Percentiles rank a stretch among this genome's conserved stretches.
These are phyloP conservation scores for Zophobas morio DNA, from an alignment of 1,140 invertebrate genomes.

Conservation along the genomic window DNA sequence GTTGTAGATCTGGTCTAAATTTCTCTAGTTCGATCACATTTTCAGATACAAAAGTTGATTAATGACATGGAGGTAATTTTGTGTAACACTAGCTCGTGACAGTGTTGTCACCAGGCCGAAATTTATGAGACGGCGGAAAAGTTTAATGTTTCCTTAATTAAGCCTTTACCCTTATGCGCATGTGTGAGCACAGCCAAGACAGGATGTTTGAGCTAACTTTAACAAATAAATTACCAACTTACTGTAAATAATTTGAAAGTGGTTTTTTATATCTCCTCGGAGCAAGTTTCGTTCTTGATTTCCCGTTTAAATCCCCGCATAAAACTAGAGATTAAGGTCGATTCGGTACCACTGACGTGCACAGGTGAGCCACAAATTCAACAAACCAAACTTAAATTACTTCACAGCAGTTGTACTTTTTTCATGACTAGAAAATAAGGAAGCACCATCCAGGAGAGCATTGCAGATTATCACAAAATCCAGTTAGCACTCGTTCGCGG, in stretches of 20 bases:
- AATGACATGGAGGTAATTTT: constrained; percentile 12
- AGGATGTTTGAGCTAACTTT: constrained; percentile 28
- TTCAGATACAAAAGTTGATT: not conserved
- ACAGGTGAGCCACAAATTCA: constrained; percentile 11
- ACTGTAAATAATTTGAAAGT: constrained; percentile 26
- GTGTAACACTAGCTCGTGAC: constrained; percentile 19
- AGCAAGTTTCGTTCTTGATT: constrained; percentile 28
- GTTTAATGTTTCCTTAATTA: constrained; percentile 41
- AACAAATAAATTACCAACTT: constrained; percentile 37
- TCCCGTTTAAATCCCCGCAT: constrained; percentile 32
- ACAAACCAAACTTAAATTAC: constrained; percentile 12
- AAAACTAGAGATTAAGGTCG: constrained; percentile 34
- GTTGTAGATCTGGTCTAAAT: too few relatives aligned
- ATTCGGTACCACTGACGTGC: constrained; percentile 10
- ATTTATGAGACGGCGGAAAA: constrained; percentile 36
- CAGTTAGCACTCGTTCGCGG: not conserved
- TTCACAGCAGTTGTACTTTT: constrained; percentile 15
- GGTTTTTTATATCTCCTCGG: constrained; percentile 3
- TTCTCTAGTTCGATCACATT: too few relatives aligned
- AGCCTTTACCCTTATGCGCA: constrained; percentile 23
- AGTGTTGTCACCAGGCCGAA: constrained; percentile 28
- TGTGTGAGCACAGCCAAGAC: constrained; percentile 19
- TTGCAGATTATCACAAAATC: not conserved
- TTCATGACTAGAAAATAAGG: constrained; percentile 14
- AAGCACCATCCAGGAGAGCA: constrained; percentile 6